These are phyloP conservation scores for Aldrovandia affinis DNA, from an alignment of 2,797 vertebrate genomes.

Conservation along the genomic window DNA sequence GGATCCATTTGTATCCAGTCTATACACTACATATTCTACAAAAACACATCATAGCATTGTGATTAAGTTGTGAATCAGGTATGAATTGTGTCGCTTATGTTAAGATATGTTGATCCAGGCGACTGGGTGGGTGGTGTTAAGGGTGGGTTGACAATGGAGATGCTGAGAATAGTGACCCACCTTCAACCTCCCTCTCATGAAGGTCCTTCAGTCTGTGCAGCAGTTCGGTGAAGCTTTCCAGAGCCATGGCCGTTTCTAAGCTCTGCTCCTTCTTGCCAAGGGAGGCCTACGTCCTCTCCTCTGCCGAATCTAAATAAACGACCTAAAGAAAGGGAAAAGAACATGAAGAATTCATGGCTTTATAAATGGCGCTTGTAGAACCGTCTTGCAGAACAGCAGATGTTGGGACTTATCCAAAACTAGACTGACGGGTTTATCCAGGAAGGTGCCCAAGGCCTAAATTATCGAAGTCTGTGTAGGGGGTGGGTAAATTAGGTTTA, in stretches of 20 bases:
- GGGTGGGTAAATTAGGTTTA: slow-evolving; percentile 24
- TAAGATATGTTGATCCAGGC: too few relatives aligned
- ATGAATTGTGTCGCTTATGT: too few relatives aligned
- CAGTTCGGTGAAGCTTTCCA: slow-evolving; percentile 82
- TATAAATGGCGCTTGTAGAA: not conserved
- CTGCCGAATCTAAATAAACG: not conserved
- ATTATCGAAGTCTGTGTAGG: slow-evolving; percentile 46
- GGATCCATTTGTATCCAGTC: too few relatives aligned
- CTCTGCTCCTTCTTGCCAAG: not conserved
- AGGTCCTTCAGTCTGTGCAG: slow-evolving; percentile 84
- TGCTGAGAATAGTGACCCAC: slow-evolving; percentile 50
- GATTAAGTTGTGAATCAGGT: too few relatives aligned
- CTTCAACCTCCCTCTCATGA: slow-evolving; percentile 86
- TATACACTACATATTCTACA: too few relatives aligned
- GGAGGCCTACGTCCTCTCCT: slow-evolving; percentile 6
- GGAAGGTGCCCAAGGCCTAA: slow-evolving; percentile 41
- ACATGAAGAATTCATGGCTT: not conserved
- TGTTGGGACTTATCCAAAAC: slow-evolving; percentile 60
- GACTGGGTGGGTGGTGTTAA: not conserved
- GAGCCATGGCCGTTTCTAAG: slow-evolving; percentile 49
- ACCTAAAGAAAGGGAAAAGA: not conserved
- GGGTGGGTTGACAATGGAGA: not conserved
- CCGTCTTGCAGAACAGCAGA: slow-evolving; percentile 33
- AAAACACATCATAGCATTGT: too few relatives aligned
- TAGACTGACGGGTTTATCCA: slow-evolving; percentile 58